Percentiles rank a stretch among this genome's conserved stretches.
These are phyloP conservation scores for Pherbina coryleti DNA, from an alignment of 2,888 invertebrate species.

Conservation along the genomic window DNA sequence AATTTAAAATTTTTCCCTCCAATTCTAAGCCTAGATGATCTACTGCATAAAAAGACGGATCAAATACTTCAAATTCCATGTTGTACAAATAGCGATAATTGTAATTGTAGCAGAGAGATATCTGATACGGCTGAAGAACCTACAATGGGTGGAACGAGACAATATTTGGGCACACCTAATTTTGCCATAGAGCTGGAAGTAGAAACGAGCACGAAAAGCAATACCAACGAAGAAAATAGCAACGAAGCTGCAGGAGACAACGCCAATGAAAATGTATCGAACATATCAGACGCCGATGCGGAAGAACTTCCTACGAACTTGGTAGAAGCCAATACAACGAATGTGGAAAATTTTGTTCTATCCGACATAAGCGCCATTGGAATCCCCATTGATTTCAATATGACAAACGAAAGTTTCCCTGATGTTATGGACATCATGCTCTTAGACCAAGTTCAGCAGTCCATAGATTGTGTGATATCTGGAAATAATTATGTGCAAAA, in stretches of 20 bases:
- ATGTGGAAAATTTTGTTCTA: slow-evolving; percentile 13
- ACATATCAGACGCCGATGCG: not conserved
- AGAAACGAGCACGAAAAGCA: not conserved
- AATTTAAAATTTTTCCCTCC: slow-evolving; percentile 19
- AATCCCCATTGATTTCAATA: slow-evolving; percentile 29
- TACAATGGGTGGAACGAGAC: not conserved
- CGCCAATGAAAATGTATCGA: not conserved
- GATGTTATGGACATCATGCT: slow-evolving; percentile 37
- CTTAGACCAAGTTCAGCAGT: slow-evolving; percentile 28
- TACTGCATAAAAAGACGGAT: slow-evolving; percentile 24
- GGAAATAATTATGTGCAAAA: slow-evolving; percentile 28
- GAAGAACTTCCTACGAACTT: slow-evolving; percentile 27
- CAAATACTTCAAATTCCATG: not conserved
- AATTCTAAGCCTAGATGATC: slow-evolving; percentile 31
- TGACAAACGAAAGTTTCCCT: slow-evolving; percentile 22
- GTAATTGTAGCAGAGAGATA: not conserved
- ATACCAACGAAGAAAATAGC: not conserved
- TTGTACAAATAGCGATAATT: not conserved
- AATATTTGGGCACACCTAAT: slow-evolving; percentile 20
- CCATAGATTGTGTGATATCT: slow-evolving; percentile 38
- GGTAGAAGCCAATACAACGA: slow-evolving; percentile 19
- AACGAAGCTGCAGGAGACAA: not conserved
- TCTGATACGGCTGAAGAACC: not conserved
- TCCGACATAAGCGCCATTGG: slow-evolving; percentile 32
- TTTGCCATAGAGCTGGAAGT: slow-evolving; percentile 26